A percentile compares a stretch with the other conserved stretches of the same genome.
Conservation (phyloP, 2,888 invertebrate species). For the Aphrophora alni region DNA sequence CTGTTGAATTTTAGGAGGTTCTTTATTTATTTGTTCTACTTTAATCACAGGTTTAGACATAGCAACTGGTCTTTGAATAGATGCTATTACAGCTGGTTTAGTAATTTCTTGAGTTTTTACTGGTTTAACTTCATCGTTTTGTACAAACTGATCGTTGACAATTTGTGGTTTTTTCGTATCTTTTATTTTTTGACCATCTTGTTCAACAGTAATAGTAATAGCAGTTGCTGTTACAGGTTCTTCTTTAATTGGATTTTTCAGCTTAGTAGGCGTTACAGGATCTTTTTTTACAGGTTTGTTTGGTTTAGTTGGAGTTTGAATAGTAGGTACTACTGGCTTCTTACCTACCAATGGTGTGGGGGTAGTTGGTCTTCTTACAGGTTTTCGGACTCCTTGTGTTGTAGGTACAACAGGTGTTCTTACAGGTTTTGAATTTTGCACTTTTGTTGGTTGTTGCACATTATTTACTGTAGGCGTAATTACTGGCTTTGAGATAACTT, state of each 20-base stretch:
- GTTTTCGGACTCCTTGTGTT: constrained; percentile 29
- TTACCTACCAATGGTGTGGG: constrained; percentile 23
- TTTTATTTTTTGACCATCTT: neutral
- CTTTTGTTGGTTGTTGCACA: neutral
- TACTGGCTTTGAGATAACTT: neutral
- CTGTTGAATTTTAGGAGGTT: neutral
- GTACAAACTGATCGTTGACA: neutral
- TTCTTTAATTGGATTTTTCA: constrained; percentile 26
- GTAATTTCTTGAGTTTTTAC: neutral
- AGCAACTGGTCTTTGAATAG: neutral
- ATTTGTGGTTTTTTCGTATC: neutral
- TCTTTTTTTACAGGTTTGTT: no score
- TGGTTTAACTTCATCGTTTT: neutral
- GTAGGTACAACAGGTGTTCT: constrained; percentile 24
- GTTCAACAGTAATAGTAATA: constrained; percentile 15
- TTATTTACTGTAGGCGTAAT: neutral
- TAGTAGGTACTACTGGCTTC: neutral
- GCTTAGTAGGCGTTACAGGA: constrained; percentile 36
- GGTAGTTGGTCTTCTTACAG: constrained; percentile 11
- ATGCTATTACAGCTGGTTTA: neutral
- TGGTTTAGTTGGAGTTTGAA: constrained; percentile 17
- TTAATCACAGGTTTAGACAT: neutral
- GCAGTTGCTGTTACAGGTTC: constrained; percentile 33
- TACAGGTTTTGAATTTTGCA: constrained; percentile 9
- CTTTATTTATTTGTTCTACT: neutral